These are phyloP conservation scores for Nudaria mundana DNA, from an alignment of 2,888 invertebrate species.

Conservation along the genomic window DNA sequence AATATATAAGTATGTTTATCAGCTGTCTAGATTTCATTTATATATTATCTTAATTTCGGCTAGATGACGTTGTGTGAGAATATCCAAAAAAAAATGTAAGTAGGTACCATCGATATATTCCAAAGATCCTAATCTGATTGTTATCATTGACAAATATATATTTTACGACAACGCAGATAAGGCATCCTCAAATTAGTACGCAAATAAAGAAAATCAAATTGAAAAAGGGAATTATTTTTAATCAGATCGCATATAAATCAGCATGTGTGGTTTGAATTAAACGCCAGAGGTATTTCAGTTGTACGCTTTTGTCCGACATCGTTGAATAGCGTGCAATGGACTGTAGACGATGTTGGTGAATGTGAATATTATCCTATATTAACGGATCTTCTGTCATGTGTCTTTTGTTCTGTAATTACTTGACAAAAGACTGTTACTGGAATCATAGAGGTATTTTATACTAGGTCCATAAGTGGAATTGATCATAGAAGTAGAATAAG, in stretches of 20 bases:
- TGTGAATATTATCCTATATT: slow-evolving; percentile 3
- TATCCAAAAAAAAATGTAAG: no score
- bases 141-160: slow-evolving; percentile 8
- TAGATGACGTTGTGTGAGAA: no score
- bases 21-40: no score
- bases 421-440: no score
- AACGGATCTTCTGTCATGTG: background rate
- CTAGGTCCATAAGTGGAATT: no score
- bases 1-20: no score
- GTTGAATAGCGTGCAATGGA: slow-evolving; percentile 22
- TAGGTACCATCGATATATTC: background rate
- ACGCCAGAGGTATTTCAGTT: slow-evolving; percentile 30
- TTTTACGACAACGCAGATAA: slow-evolving; percentile 9
- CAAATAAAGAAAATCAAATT: slow-evolving; percentile 47
- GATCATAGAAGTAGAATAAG: no score
- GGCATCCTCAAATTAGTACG: slow-evolving; percentile 36
- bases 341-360: no score
- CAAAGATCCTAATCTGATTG: background rate
- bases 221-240: slow-evolving; percentile 51
- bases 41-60: no score
- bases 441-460: no score
- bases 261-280: slow-evolving; percentile 38
- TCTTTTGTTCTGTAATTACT: background rate
- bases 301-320: slow-evolving; percentile 30
- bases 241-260: slow-evolving; percentile 62